Base-by-base conservation (phyloP, 1,140 invertebrate species). In the Scaptomyza montana region DNA sequence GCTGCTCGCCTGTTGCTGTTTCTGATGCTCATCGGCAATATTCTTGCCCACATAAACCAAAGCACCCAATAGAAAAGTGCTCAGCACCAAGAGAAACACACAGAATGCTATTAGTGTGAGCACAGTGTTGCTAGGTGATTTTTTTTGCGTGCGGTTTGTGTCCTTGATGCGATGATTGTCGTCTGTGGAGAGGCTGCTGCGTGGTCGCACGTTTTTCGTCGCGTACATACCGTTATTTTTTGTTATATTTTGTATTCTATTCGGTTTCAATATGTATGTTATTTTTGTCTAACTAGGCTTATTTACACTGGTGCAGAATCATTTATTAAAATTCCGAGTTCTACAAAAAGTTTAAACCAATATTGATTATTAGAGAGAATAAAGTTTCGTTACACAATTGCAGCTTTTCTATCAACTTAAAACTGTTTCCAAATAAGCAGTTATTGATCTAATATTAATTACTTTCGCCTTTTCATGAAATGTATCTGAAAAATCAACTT, bases 31-130 rank as follows among this genome's bases (percentile, higher is more conserved):
- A 3, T 90, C 87, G 39, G 86, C 87, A 50, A 90, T 90, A 69
- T 92, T 92, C 76, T 92, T 92, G 19, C 93, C 93, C 41, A 93
- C 92, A 67, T 93, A 92, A 13, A 93, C 92, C 12, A 93, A 74
- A 10, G 92, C 92, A 1, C 92, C 90, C 49, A 93, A 68, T 33
- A 93, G 80, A 76, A 93, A 93, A 51, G 76, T 87, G 71, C 92
- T 93, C 2, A 93, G 67, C 25, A 93, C 91, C 13, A 92, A 71
- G 28, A 93, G 79, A 62, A 93, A 93, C 28, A 93, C 71, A 75
- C 93, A 93, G 66, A 92, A 93, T 41, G 92, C 93, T n/a, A 92
- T 74, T 2, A 93, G 72, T 5, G 90, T 91, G 21, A 92, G 75
- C 16, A 92, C 73, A 16, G 90, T 87, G 45, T 90, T 91, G 50